A percentile compares a stretch with the other conserved stretches of the same genome.
Conservation (phyloP, 2,797 vertebrate species). For the Helostoma temminkii region DNA sequence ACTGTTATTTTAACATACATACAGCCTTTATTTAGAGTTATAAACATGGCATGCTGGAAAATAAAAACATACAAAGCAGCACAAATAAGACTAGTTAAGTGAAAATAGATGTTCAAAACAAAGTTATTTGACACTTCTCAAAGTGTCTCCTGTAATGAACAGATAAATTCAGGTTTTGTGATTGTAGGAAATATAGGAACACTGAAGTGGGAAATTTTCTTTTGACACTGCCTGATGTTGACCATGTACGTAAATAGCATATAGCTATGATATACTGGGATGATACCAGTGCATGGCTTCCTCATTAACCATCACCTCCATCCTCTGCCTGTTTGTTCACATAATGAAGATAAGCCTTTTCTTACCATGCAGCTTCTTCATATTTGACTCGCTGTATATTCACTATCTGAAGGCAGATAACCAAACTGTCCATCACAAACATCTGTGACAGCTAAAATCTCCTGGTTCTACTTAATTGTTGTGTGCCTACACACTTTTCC, state of each 20-base stretch:
- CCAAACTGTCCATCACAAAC: neutral
- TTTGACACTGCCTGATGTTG: slow-evolving; percentile 11
- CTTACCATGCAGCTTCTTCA: neutral
- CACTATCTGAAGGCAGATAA: neutral
- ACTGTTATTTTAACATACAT: neutral
- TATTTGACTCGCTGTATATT: slow-evolving; percentile 65
- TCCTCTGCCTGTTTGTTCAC: slow-evolving; percentile 46
- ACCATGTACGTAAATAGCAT: neutral
- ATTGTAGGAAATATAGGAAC: neutral
- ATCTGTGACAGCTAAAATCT: neutral
- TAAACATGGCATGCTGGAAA: neutral
- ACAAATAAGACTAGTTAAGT: neutral
- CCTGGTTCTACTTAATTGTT: no score
- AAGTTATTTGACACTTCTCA: neutral
- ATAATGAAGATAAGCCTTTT: neutral
- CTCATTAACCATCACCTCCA: slow-evolving; percentile 43
- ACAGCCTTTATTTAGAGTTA: neutral
- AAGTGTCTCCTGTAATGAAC: neutral
- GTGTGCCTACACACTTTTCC: no score
- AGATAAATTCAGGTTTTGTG: neutral
- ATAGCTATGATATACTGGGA: slow-evolving; percentile 24
- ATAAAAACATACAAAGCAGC: neutral
- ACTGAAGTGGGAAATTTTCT: slow-evolving; percentile 40
- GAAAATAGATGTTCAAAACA: neutral
- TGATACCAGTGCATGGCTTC: slow-evolving; percentile 46